Evolutionary conservation across 1,140 invertebrate species (phyloP), one percentile per base, ranked within the genome.

Genomic region (Drosophila pectinifera): DNA sequence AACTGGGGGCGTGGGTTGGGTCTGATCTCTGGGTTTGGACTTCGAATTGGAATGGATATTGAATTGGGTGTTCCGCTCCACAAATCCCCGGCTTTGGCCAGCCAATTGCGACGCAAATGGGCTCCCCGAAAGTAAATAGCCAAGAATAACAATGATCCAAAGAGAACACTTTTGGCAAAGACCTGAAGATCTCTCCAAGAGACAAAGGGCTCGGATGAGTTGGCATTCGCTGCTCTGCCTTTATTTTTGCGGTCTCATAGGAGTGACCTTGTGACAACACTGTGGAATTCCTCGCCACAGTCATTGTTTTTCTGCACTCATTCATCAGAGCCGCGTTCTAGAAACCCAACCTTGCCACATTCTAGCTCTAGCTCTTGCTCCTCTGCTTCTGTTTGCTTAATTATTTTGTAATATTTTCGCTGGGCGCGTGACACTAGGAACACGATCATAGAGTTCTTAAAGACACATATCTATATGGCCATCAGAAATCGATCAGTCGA

Each of bases 1-100:
- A 73, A 73, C 76, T 36, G 80, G 76, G 76, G 82, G 82, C 80
- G 83, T 88, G 83, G 78, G 78, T 38, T 69, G 75, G 59, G 79
- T 61, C 36, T 16, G 41, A 31, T 49, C 56, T 61, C 22, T 49
- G 65, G 38, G 14, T 13, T 63, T 34, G 39, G 18, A 57, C 18
- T 18, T 41, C 13, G 22, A 61, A 55, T 65, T 61, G 73, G 73
- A 78, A 82, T 69, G 61, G 70, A 70, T 67, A 67, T 70, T 72
- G 51, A 76, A 57, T 77, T 64, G 68, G 73, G 59, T 69, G 83
- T 88, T 86, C 75, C 83, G 67, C 79, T 82, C 63, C 67, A 88
- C 83, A 82, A 75, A 86, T 58, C 77, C 78, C 55, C 63, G 41
- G 43, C 36, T 59, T 68, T 67, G 73, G 69, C 46, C 48, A 41